Evolutionary conservation across 1,140 invertebrate species (phyloP).

Genomic region (Oedothorax gibbosus): DNA sequence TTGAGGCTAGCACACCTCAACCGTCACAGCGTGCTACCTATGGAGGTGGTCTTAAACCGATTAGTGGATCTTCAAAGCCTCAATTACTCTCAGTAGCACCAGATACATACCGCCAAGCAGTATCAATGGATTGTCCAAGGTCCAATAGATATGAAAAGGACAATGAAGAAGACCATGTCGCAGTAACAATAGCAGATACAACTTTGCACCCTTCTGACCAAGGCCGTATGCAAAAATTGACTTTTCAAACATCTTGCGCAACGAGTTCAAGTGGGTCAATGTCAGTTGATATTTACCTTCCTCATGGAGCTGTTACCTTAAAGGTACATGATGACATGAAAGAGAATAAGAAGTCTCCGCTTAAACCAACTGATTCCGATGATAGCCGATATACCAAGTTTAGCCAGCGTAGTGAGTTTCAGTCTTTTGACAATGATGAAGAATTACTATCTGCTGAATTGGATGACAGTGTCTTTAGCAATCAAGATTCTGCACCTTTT

Average conservation of each 20-base stretch:
- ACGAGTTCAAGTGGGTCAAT: conserved; percentile 59
- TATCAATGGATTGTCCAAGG: conserved; percentile 61
- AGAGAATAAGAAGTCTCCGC: conserved; percentile 20
- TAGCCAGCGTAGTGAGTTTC: conserved; percentile 46
- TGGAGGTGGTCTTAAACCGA: conserved; percentile 49
- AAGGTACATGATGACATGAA: conserved; percentile 60
- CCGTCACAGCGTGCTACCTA: conserved; percentile 54
- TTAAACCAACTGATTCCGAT: conserved; percentile 32
- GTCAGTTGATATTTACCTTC: conserved; percentile 60
- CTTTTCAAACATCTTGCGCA: conserved; percentile 51
- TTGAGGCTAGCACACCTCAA: conserved; percentile 57
- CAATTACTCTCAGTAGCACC: conserved; percentile 51
- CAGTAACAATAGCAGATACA: not conserved
- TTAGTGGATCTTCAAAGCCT: conserved; percentile 38
- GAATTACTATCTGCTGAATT: conserved; percentile 27
- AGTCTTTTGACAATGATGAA: conserved; percentile 52
- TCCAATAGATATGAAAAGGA: conserved; percentile 19
- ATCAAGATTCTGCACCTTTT: conserved; percentile 8
- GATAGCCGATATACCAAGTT: conserved; percentile 43
- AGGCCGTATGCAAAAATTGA: not conserved
- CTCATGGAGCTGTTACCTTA: conserved; percentile 56
- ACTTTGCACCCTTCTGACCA: conserved; percentile 4
- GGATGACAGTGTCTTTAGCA: conserved; percentile 54
- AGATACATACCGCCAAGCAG: conserved; percentile 51
- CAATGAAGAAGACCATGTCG: conserved; percentile 12